Evolutionary conservation across 2,113 vertebrate species (phyloP).

Genomic region (Paraplagusia blochii): DNA sequence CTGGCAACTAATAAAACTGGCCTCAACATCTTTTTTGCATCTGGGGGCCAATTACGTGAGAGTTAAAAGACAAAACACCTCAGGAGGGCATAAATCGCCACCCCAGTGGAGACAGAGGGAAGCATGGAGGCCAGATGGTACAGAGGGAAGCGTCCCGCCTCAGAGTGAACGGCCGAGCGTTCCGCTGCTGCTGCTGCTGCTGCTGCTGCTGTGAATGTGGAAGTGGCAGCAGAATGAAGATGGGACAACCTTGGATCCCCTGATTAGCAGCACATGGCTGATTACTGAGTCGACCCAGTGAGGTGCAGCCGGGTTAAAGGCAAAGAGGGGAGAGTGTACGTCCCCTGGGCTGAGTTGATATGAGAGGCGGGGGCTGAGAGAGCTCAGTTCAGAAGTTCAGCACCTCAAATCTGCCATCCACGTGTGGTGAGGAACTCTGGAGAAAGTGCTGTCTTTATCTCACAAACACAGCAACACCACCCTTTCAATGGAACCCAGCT

Average conservation of each 20-base stretch:
- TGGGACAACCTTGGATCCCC: constrained; percentile 48
- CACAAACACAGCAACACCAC: constrained; percentile 8
- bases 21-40: constrained; percentile 73
- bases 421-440: constrained; percentile 7
- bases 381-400: constrained; percentile 58
- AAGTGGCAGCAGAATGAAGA: constrained; percentile 25
- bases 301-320: constrained; percentile 44
- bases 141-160: constrained; percentile 21
- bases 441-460: constrained; percentile 18
- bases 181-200: constrained; percentile 22
- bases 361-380: constrained; percentile 18
- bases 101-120: constrained; percentile 58
- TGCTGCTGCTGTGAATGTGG: background rate
- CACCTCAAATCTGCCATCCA: constrained; percentile 31
- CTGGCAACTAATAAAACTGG: constrained; percentile 68
- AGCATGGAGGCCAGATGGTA: constrained; percentile 75
- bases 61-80: constrained; percentile 74
- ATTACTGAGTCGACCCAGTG: constrained; percentile 57
- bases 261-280: constrained; percentile 60
- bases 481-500: background rate
- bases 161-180: constrained; percentile 7
- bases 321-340: constrained; percentile 23
- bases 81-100: constrained; percentile 70
- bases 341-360: constrained; percentile 11
- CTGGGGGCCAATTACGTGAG: constrained; percentile 73